A percentile compares a stretch with the other conserved stretches of the same genome.
Evolutionary conservation across 2,113 vertebrate species (phyloP).

Genomic region (Uropsilus gracilis): DNA sequence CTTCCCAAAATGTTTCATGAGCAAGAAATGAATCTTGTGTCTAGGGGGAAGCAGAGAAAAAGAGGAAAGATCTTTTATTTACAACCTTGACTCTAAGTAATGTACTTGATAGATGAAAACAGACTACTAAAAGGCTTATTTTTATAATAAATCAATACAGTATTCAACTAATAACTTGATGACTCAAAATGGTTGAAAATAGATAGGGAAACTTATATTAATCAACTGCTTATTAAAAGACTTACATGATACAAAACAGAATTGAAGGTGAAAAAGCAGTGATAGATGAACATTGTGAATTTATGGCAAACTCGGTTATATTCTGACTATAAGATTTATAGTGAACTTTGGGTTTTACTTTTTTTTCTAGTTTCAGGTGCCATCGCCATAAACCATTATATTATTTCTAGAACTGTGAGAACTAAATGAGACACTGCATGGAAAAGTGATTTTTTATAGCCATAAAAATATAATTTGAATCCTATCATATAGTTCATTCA

Average conservation of each 20-base stretch:
- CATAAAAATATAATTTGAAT: slow-evolving; percentile 26
- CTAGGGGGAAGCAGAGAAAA: not conserved
- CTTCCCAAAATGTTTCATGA: not conserved
- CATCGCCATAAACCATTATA: not conserved
- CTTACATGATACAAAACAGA: not conserved
- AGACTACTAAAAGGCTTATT: not conserved
- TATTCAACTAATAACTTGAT: slow-evolving; percentile 1
- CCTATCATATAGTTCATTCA: not conserved
- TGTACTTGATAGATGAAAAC: not conserved
- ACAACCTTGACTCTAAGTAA: not conserved
- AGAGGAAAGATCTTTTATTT: not conserved
- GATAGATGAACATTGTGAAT: not conserved
- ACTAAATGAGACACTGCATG: not conserved
- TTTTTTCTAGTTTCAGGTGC: slow-evolving; percentile 27
- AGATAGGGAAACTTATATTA: not conserved
- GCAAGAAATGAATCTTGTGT: not conserved
- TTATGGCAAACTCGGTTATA: not conserved
- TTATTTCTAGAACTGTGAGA: not conserved
- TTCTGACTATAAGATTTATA: not conserved
- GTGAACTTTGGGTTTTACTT: not conserved
- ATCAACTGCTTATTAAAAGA: slow-evolving; percentile 1
- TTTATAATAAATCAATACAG: not conserved
- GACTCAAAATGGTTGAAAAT: not conserved
- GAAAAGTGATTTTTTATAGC: not conserved
- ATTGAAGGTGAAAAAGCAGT: not conserved